A percentile compares a stretch with the other conserved stretches of the same genome.
Conservation (phyloP, 2,797 vertebrate species). For the Pteronotus mesoamericanus region DNA sequence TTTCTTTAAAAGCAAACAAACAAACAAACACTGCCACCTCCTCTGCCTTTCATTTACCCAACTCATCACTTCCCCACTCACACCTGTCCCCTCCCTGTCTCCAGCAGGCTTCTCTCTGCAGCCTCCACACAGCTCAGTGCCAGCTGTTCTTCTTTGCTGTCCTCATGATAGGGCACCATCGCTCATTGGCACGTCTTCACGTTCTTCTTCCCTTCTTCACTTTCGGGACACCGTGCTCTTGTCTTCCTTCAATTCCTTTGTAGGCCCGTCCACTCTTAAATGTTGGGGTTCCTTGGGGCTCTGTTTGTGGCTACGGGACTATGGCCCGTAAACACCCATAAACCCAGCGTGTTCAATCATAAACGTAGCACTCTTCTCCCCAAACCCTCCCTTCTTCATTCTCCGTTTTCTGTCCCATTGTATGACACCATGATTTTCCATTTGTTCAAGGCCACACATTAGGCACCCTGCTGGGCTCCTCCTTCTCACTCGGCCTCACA, state of each 20-base stretch:
- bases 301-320: background rate
- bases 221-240: background rate
- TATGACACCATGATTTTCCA: background rate
- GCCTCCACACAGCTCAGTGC: background rate
- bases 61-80: background rate
- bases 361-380: background rate
- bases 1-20: background rate
- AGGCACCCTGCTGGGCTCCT: background rate
- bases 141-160: background rate
- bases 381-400: background rate
- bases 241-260: background rate
- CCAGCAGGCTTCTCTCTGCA: background rate
- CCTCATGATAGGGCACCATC: background rate
- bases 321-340: background rate
- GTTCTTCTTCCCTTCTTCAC: background rate
- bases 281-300: background rate
- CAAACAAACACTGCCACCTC: background rate
- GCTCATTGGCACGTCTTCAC: background rate
- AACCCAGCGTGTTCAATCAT: background rate
- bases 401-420: background rate
- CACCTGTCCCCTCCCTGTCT: background rate
- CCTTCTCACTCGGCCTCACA: background rate
- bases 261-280: background rate
- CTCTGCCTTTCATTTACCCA: background rate
- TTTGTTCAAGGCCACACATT: background rate